These are phyloP conservation scores for Orbicella faveolata DNA, from an alignment of 64 coral and sea anemone genomes.

Conservation along the genomic window DNA sequence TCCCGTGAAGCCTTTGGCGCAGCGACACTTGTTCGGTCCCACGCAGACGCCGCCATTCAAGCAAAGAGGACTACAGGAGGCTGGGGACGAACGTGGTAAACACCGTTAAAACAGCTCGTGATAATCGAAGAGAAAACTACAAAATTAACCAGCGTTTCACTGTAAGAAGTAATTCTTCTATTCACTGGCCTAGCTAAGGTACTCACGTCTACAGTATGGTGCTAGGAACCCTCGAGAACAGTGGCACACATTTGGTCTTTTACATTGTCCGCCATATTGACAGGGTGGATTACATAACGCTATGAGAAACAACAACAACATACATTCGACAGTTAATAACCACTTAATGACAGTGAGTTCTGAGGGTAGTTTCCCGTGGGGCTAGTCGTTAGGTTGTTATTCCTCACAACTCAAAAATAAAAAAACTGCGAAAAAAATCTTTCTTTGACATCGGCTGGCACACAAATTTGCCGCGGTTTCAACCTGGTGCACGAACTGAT, in stretches of 20 bases:
- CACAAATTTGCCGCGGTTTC: no score
- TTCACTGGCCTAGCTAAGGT: neutral
- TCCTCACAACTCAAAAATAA: no score
- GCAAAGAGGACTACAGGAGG: slow-evolving; percentile 65
- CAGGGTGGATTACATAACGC: slow-evolving; percentile 70
- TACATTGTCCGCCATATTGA: slow-evolving; percentile 72
- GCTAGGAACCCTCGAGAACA: slow-evolving; percentile 64
- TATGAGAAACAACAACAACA: neutral
- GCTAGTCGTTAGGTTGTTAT: no score
- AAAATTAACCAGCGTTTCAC: no score
- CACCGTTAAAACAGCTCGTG: neutral
- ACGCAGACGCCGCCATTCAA: slow-evolving; percentile 78
- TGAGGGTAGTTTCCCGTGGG: neutral
- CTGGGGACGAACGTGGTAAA: neutral
- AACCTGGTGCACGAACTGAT: no score
- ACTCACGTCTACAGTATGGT: slow-evolving; percentile 88
- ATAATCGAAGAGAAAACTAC: neutral
- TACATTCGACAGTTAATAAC: neutral
- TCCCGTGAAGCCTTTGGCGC: slow-evolving; percentile 68
- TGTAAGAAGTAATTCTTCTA: neutral
- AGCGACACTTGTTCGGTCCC: slow-evolving; percentile 74
- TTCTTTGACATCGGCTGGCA: no score
- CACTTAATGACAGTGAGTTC: neutral
- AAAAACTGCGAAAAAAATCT: no score
- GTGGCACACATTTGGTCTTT: slow-evolving; percentile 70